Evolutionary conservation across 2,797 vertebrate species (phyloP).

Genomic region (Crenichthys baileyi): DNA sequence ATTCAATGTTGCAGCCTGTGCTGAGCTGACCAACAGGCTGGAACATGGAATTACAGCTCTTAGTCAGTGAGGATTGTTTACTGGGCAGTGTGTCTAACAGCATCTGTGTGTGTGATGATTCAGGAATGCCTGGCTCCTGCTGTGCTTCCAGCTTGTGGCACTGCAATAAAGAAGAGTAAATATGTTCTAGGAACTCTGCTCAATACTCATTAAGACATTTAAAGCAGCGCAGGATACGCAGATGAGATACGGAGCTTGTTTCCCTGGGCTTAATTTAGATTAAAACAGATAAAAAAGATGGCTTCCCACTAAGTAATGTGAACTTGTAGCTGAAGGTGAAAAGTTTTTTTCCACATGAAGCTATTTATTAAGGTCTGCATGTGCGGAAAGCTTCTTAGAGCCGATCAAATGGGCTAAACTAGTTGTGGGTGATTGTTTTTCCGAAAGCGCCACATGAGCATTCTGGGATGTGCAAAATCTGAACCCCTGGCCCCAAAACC

Average conservation of each 20-base stretch:
- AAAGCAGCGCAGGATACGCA: neutral
- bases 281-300: neutral
- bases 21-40: conserved; percentile 21
- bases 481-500: too few species aligned
- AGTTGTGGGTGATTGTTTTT: neutral
- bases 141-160: neutral
- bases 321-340: neutral
- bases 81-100: neutral
- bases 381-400: neutral
- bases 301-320: too few species aligned
- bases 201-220: neutral
- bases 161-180: neutral
- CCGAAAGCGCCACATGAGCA: neutral
- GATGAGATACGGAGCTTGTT: neutral
- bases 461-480: too few species aligned
- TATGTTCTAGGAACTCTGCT: neutral
- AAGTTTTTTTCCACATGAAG: neutral
- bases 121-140: neutral
- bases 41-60: conserved; percentile 23
- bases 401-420: neutral
- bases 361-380: neutral
- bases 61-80: conserved; percentile 23
- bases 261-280: neutral
- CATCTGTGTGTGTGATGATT: neutral
- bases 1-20: neutral